Evolutionary conservation across 2,888 invertebrate species (phyloP).

Genomic region (Nowickia ferox): DNA sequence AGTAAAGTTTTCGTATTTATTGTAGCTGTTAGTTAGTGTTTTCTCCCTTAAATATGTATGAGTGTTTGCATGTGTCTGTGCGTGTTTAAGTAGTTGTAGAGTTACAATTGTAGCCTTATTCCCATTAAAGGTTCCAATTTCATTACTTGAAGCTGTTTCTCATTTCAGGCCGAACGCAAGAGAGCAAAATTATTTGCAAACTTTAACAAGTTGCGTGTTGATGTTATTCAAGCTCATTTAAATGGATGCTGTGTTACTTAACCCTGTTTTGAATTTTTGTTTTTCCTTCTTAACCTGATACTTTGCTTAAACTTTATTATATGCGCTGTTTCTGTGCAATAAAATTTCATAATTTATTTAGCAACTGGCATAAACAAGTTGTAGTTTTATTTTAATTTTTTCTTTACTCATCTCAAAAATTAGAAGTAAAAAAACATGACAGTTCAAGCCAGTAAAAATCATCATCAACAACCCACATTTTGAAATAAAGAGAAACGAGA

Average conservation of each 20-base stretch:
- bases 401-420: constrained; percentile 11
- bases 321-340: constrained; percentile 15
- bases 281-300: constrained; percentile 22
- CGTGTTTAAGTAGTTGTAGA: not conserved
- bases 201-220: constrained; percentile 40
- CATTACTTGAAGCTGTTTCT: constrained; percentile 65
- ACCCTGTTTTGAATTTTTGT: constrained; percentile 10
- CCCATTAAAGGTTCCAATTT: constrained; percentile 55
- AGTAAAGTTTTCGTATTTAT: constrained; percentile 1
- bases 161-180: constrained; percentile 34
- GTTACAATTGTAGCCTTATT: not conserved
- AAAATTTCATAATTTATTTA: constrained; percentile 61
- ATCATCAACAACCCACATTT: constrained; percentile 55
- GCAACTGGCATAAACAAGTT: constrained; percentile 62
- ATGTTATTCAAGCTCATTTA: constrained; percentile 1
- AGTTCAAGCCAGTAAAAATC: constrained; percentile 58
- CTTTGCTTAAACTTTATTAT: constrained; percentile 52
- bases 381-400: not conserved
- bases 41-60: not conserved
- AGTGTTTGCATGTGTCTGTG: not conserved
- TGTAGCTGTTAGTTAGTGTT: not conserved
- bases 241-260: not conserved
- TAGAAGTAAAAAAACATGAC: constrained; percentile 62
- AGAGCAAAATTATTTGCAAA: constrained; percentile 55
- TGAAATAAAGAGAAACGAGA: not conserved